These are phyloP conservation scores for Agriopis marginaria DNA, from an alignment of 2,888 invertebrate genomes.

Conservation along the genomic window DNA sequence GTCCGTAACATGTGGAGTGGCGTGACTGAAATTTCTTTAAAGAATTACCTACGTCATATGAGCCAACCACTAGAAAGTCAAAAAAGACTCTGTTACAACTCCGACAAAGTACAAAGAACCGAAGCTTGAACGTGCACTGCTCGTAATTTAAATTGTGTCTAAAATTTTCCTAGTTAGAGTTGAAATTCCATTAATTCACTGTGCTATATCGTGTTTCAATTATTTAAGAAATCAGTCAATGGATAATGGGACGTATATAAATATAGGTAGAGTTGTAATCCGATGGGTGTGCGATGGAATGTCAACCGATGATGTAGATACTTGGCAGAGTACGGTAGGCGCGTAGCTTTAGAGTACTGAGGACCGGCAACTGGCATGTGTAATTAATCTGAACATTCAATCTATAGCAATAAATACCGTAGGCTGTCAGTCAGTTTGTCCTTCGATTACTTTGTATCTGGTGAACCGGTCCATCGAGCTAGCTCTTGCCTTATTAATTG, in stretches of 20 bases:
- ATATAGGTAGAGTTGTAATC: constrained; percentile 65
- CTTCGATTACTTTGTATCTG: constrained; percentile 72
- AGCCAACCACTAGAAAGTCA: constrained; percentile 52
- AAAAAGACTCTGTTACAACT: constrained; percentile 62
- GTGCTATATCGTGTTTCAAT: constrained; percentile 74
- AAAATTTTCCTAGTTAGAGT: constrained; percentile 57
- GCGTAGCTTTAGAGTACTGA: constrained; percentile 47
- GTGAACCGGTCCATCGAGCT: constrained; percentile 65
- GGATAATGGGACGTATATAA: constrained; percentile 64
- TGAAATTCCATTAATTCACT: constrained; percentile 63
- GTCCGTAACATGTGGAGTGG: constrained; percentile 70
- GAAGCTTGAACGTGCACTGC: constrained; percentile 56
- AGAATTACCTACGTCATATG: constrained; percentile 63
- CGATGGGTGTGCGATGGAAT: constrained; percentile 64
- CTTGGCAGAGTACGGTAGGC: constrained; percentile 57
- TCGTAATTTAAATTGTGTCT: constrained; percentile 63
- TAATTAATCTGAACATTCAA: constrained; percentile 78
- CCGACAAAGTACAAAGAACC: constrained; percentile 66
- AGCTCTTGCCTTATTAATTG: constrained; percentile 63
- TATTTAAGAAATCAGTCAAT: constrained; percentile 67
- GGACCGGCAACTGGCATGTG: constrained; percentile 61
- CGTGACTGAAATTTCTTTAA: constrained; percentile 74
- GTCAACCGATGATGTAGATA: constrained; percentile 71
- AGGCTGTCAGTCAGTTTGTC: constrained; percentile 73
- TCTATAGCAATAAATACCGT: constrained; percentile 78